A percentile compares a stretch with the other conserved stretches of the same genome.
Conservation (phyloP, 2,113 vertebrate species). For the Albula glossodonta region DNA sequence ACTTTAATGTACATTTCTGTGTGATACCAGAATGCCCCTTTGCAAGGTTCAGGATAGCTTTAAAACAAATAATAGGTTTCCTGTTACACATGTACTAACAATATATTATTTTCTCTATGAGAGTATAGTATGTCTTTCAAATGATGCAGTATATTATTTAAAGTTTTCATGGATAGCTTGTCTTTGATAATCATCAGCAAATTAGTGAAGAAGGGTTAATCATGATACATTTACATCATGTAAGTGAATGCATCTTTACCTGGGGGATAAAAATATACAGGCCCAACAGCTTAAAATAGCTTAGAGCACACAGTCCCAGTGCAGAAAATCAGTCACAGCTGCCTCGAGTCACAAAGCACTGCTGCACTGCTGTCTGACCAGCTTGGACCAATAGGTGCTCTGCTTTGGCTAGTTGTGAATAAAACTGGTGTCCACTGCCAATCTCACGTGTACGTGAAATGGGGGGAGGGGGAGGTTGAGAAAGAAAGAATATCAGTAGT, state of each 20-base stretch:
- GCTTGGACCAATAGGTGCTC: background rate
- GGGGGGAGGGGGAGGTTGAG: constrained; percentile 33
- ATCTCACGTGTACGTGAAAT: constrained; percentile 57
- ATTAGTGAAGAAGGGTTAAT: background rate
- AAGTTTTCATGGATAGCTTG: background rate
- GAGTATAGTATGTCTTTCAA: background rate
- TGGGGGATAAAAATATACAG: background rate
- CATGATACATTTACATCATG: background rate
- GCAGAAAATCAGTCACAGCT: background rate
- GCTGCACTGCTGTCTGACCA: background rate
- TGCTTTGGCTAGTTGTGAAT: constrained; percentile 22
- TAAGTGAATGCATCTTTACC: background rate
- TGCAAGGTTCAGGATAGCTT: no score
- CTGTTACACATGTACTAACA: no score
- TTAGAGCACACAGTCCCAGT: background rate
- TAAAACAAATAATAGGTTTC: no score
- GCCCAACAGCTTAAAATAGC: background rate
- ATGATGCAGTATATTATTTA: no score
- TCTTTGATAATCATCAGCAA: background rate
- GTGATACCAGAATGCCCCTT: background rate
- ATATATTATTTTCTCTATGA: no score
- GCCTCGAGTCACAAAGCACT: background rate
- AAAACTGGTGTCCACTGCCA: constrained; percentile 44
- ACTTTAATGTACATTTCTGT: background rate
- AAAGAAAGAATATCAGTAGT: constrained; percentile 60